Evolutionary conservation across 1,140 invertebrate species (phyloP).

Genomic region (Heliconius congener): DNA sequence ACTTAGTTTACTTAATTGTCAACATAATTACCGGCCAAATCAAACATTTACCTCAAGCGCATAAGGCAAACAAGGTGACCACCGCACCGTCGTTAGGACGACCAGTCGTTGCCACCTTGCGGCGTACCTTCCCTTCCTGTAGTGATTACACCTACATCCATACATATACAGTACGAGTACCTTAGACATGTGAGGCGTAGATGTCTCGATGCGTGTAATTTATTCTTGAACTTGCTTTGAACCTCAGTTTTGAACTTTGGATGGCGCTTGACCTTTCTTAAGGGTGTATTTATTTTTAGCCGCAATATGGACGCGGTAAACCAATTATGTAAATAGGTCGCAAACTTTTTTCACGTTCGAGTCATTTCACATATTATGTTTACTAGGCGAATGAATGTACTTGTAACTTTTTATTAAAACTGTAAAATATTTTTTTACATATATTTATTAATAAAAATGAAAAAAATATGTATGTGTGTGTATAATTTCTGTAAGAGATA

Average conservation of each 20-base stretch:
- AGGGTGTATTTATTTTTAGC: conserved; percentile 4
- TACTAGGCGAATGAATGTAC: background rate
- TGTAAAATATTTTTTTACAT: background rate
- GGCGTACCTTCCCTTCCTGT: background rate
- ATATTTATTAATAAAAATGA: too few relatives aligned
- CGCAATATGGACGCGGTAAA: background rate
- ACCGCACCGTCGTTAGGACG: conserved; percentile 1
- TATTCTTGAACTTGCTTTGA: background rate
- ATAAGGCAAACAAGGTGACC: background rate
- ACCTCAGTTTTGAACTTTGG: background rate
- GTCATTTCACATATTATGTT: background rate
- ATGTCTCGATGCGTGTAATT: conserved; percentile 1
- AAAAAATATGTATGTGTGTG: too few relatives aligned
- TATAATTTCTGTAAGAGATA: too few relatives aligned
- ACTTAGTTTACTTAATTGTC: background rate
- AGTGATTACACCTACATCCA: background rate
- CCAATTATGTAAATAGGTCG: background rate
- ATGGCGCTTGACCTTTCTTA: conserved; percentile 13
- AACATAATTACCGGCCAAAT: conserved; percentile 9
- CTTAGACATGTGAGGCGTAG: background rate
- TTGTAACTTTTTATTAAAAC: background rate
- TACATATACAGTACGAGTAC: too few relatives aligned
- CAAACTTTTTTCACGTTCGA: background rate
- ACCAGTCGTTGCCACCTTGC: background rate
- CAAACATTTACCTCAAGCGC: conserved; percentile 7